phyloP scores from a whole-genome alignment of 2,113 vertebrate species.

The Amphiprion percula region DNA sequence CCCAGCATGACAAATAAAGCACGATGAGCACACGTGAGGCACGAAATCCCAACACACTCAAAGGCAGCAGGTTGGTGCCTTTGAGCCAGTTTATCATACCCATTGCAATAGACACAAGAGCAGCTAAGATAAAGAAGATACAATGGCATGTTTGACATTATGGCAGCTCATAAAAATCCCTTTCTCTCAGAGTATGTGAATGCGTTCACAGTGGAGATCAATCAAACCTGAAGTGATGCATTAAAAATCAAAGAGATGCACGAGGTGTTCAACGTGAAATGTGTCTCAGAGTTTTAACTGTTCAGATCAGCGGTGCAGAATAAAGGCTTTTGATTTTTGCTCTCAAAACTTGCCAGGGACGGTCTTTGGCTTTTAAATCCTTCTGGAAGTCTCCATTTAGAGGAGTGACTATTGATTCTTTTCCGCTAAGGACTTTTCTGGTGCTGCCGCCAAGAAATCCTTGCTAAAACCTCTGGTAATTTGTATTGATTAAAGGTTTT shows the following conservation, averaged over 20 bases:
- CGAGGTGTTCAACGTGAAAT: slow-evolving; percentile 26
- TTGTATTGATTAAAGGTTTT: slow-evolving; percentile 17
- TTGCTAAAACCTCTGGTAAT: neutral
- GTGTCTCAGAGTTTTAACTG: slow-evolving; percentile 6
- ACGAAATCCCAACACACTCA: slow-evolving; percentile 46
- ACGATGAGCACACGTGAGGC: slow-evolving; percentile 49
- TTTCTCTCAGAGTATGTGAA: neutral
- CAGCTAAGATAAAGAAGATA: neutral
- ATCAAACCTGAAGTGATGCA: slow-evolving; percentile 35
- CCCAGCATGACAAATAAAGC: slow-evolving; percentile 38
- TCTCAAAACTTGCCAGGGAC: neutral
- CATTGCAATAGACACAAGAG: neutral
- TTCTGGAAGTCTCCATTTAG: slow-evolving; percentile 2
- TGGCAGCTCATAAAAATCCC: slow-evolving; percentile 2
- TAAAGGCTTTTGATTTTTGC: neutral
- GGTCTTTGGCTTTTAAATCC: neutral
- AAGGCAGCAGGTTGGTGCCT: slow-evolving; percentile 8
- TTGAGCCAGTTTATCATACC: slow-evolving; percentile 7
- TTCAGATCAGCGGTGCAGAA: too few species aligned
- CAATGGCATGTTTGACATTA: neutral
- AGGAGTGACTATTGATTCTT: slow-evolving; percentile 19
- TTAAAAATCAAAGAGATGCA: slow-evolving; percentile 25
- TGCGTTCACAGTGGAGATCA: neutral
- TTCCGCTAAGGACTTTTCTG: slow-evolving; percentile 16
- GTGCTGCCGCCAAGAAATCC: neutral